A percentile compares a stretch with the other conserved stretches of the same genome.
Conservation (phyloP, 2,797 vertebrate genomes). For the Sebastes umbrosus region DNA sequence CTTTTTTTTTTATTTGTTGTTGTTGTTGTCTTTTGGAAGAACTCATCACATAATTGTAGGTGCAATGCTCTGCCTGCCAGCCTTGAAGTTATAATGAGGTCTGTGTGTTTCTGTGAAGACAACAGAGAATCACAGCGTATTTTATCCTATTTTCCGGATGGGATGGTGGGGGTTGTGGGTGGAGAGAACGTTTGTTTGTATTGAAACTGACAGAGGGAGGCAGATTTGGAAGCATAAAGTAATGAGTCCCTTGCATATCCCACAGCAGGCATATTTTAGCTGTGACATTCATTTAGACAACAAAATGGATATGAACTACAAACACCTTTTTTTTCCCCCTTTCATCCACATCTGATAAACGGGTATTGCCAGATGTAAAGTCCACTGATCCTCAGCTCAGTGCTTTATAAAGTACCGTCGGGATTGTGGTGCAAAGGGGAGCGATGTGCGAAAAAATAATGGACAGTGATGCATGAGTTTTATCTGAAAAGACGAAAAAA, state of each 20-base stretch:
- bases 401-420: conserved; percentile 18
- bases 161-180: conserved; percentile 39
- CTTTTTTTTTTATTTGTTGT: neutral
- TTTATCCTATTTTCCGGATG: conserved; percentile 76
- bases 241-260: conserved; percentile 76
- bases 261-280: conserved; percentile 74
- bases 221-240: conserved; percentile 73
- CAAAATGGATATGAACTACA: conserved; percentile 69
- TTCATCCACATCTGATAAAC: conserved; percentile 62
- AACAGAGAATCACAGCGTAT: conserved; percentile 73
- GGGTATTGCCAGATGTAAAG: conserved; percentile 41
- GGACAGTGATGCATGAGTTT: conserved; percentile 40
- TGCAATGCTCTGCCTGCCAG: conserved; percentile 72
- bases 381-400: conserved; percentile 35
- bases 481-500: conserved; percentile 48
- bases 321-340: conserved; percentile 27
- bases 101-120: conserved; percentile 76
- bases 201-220: conserved; percentile 77
- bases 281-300: conserved; percentile 75
- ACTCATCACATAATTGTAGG: conserved; percentile 76
- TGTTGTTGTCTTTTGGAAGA: conserved; percentile 70
- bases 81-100: conserved; percentile 85
- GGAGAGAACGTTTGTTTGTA: conserved; percentile 71
- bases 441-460: conserved; percentile 9
- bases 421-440: conserved; percentile 16